Base-by-base conservation (phyloP, 1,140 invertebrate genomes). In the Monomorium pharaonis region DNA sequence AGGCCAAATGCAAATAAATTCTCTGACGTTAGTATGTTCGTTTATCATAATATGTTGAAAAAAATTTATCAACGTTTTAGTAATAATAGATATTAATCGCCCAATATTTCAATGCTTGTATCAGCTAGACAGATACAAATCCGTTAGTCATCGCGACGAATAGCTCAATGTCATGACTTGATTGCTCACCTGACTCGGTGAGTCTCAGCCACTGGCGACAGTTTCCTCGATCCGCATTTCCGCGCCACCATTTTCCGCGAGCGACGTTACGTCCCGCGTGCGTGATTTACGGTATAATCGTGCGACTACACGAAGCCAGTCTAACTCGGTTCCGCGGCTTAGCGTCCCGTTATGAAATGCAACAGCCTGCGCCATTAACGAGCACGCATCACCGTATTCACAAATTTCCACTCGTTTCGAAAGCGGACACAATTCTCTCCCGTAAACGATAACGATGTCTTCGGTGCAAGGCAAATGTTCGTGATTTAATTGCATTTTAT, bases 261-360 rank as follows among this genome's bases (percentile, higher is more conserved):
- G 63, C 33, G 65, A 83, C 33, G 78, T 83, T 72, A 75, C 78
- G 30, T 56, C 18, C 24, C 24, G 62, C 76, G 37, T 86, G 62
- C 85, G 67, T 54, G 85, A 84, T 86, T 86, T 83, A 65, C 78
- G 58, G 42, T 37, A 56, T 69, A 65, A 83, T 75, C 69, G 49
- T 72, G 60, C 69, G 42, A 67, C 67, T n/a, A 75, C 70, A 67
- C 51, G 27, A 84, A 58, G 60, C 69, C 78, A 33, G 58, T 65
- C 49, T 58, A 33, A 54, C 62, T 77, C 75, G 63, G 76, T 80
- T 80, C 44, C 76, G 37, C 44, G 62, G 47, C 51, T 60, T 58
- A 60, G 42, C 37, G 16, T 85, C 44, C 84, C 76, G 84, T 85
- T 85, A 80, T 80, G 33, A 80, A 78, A 83, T 83, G 51, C 78